Percentiles rank a stretch among this genome's conserved stretches.
phyloP scores from a whole-genome alignment of 2,797 vertebrate genomes.

The Pipistrellus pipistrellus region DNA sequence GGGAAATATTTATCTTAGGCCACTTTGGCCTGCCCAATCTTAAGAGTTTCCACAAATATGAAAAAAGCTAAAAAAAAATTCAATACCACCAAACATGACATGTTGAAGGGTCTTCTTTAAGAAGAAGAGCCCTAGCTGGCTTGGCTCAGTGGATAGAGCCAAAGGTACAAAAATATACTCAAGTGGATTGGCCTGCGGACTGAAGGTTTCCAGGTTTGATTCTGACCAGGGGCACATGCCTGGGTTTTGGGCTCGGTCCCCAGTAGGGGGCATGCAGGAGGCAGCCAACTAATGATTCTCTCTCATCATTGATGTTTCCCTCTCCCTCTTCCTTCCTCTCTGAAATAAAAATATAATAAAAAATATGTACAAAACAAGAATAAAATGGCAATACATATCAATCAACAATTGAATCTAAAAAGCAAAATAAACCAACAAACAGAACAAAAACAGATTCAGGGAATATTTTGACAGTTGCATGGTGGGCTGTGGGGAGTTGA shows the following conservation, averaged over 20 bases:
- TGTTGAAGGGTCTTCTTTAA: background rate
- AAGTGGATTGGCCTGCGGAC: no score
- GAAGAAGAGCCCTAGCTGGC: background rate
- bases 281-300: no score
- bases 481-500: background rate
- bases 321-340: no score
- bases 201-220: no score
- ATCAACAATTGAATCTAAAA: background rate
- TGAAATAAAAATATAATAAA: background rate
- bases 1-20: background rate
- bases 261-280: no score
- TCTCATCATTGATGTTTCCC: no score
- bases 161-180: no score
- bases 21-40: background rate
- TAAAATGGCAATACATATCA: background rate
- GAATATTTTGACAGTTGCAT: background rate
- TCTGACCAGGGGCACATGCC: no score
- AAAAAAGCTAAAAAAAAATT: background rate
- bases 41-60: slow-evolving; percentile 24
- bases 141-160: no score
- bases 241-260: no score
- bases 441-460: background rate
- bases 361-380: background rate
- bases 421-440: background rate
- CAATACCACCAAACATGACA: background rate